phyloP scores from a whole-genome alignment of 2,113 vertebrate species.

The Cheilinus undulatus region DNA sequence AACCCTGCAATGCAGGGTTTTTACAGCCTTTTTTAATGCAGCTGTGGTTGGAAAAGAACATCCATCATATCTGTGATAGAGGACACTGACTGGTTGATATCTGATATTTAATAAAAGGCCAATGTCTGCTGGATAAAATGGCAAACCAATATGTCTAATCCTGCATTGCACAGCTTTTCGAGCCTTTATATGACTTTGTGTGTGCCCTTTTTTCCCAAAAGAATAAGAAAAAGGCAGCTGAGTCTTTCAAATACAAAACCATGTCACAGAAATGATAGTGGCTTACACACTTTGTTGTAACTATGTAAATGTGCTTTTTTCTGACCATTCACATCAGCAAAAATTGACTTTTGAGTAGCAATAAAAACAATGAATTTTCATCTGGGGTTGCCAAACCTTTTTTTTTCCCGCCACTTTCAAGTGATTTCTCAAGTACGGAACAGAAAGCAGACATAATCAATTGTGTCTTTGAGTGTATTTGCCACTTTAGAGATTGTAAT shows the following conservation, averaged over 20 bases:
- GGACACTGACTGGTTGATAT: slow-evolving; percentile 48
- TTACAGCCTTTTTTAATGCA: slow-evolving; percentile 12
- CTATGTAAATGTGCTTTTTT: slow-evolving; percentile 10
- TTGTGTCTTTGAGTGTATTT: slow-evolving; percentile 3
- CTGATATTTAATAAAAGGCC: slow-evolving; percentile 70
- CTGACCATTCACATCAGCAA: neutral
- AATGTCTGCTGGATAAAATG: slow-evolving; percentile 58
- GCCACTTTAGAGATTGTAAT: slow-evolving; percentile 24
- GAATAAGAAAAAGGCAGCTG: neutral
- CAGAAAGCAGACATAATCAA: slow-evolving; percentile 22
- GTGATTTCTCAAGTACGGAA: slow-evolving; percentile 40
- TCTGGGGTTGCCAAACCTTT: no score
- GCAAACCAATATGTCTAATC: slow-evolving; percentile 53
- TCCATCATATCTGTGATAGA: slow-evolving; percentile 47
- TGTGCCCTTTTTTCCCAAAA: neutral
- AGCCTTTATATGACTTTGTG: slow-evolving; percentile 18
- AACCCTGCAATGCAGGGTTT: slow-evolving; percentile 32
- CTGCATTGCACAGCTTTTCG: slow-evolving; percentile 5
- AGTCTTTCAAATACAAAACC: neutral
- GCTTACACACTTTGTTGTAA: neutral
- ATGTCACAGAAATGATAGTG: slow-evolving; percentile 23
- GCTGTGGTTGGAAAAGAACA: slow-evolving; percentile 12
- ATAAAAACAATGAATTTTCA: neutral
- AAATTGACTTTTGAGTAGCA: slow-evolving; percentile 8
- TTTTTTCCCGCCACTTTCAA: neutral